Percentiles rank a stretch among this genome's conserved stretches.
These are phyloP conservation scores for Echinometra lucunter DNA, from an alignment of 53 echinoderm and acorn worm species.

Conservation along the genomic window DNA sequence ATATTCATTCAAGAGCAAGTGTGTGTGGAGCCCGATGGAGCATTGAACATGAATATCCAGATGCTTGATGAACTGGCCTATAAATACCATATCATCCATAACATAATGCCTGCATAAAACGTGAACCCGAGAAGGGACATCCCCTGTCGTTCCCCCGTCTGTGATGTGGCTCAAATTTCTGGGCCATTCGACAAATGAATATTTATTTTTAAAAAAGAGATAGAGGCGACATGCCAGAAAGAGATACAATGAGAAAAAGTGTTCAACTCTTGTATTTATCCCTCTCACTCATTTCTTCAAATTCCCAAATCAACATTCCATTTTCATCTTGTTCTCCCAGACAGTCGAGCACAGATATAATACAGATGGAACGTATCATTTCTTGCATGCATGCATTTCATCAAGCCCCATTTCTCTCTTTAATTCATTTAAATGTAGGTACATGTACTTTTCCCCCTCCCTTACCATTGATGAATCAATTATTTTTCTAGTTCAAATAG, in stretches of 20 bases:
- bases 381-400: background rate
- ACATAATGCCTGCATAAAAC: background rate
- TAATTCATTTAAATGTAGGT: too few relatives aligned
- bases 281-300: background rate
- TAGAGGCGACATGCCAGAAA: background rate
- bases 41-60: background rate
- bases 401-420: too few relatives aligned
- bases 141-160: background rate
- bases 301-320: background rate
- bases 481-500: too few relatives aligned
- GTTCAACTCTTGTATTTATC: background rate
- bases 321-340: background rate
- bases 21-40: background rate
- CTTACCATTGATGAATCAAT: too few relatives aligned
- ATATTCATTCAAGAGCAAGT: background rate
- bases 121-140: background rate
- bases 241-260: background rate
- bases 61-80: background rate
- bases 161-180: background rate
- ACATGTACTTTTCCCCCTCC: too few relatives aligned
- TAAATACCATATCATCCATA: background rate
- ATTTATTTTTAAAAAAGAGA: background rate
- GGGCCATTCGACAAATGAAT: background rate
- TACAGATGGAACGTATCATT: background rate
- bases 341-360: background rate